Evolutionary conservation across 2,888 invertebrate genomes (phyloP), one percentile per base, ranked within the genome.

Genomic region (Caenorhabditis panamensis): DNA sequence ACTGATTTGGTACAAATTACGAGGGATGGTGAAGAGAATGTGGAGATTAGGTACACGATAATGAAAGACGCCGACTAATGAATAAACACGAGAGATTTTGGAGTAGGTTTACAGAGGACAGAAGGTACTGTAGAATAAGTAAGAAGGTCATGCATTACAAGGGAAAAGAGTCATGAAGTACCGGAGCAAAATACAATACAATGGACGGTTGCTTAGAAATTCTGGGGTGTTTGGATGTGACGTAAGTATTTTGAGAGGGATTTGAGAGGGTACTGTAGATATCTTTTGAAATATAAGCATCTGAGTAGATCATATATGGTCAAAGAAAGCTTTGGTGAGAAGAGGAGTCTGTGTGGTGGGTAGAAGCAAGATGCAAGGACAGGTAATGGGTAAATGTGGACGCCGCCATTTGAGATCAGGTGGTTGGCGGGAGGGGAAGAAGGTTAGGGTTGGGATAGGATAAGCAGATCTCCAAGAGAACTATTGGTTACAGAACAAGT

Each of bases 41-140:
- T 47, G 31, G 63, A 76, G 76, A 76, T 68, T 76, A 76, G 68
- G 76, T 79, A 79, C 79, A 79, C 79, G 79, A 79, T 68, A 73
- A 73, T 68, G 79, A 79, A 73, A 79, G 79, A 79, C 79, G 79
- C 79, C 79, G 79, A 79, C 76, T 76, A 76, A 77, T 16, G 69
- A 69, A 62, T 68, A 77, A 69, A 77, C 77, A 69, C 68, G 77
- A 69, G 69, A 69, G 58, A 77, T 64, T 69, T 61, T 44, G 62
- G 68, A 36, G 49, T n/a, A 47, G 18, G 37, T 4, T 11, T 20
- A 49, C 8, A 28, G 37, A 16, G 26, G 9, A 51, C 28, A 61
- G n/a, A 47, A 53, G 28, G 63, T 61, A 72, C 61, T 71, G 49
- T 41, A 31, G 20, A 13, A 58, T 37, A 22, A 26, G 28, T 18